Evolutionary conservation across 2,888 invertebrate species (phyloP).

Genomic region (Pilophorus perplexus): DNA sequence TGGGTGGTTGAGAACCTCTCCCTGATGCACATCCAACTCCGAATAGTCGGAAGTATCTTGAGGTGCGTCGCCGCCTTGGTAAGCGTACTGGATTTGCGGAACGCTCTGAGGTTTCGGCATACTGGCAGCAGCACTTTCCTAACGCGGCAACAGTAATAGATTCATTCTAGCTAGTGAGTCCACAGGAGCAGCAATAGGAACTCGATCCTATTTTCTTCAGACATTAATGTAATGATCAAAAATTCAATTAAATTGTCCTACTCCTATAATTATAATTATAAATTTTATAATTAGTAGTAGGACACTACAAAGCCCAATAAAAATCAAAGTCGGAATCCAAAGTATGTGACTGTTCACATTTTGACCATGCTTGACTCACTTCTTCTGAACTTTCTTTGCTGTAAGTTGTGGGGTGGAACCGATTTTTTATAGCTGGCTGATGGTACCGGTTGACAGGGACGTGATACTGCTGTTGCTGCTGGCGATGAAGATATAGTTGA

Average conservation of each 20-base stretch:
- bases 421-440: background rate
- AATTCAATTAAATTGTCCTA: background rate
- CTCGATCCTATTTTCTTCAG: no score
- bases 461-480: background rate
- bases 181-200: no score
- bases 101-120: conserved; percentile 11
- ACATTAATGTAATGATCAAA: background rate
- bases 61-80: conserved; percentile 39
- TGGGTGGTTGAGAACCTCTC: conserved; percentile 27
- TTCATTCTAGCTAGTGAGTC: no score
- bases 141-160: no score
- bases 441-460: no score
- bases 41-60: background rate
- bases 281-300: no score
- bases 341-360: no score
- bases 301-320: no score
- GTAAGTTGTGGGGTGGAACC: conserved; percentile 22
- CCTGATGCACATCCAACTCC: conserved; percentile 14
- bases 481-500: background rate
- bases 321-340: no score
- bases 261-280: background rate
- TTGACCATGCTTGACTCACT: background rate
- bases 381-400: conserved; percentile 27
- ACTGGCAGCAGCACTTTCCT: background rate
- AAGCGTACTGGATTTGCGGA: conserved; percentile 38